Evolutionary conservation across 2,797 vertebrate species (phyloP), one percentile per base, ranked within the genome.

Genomic region (Simalia tracyae): DNA sequence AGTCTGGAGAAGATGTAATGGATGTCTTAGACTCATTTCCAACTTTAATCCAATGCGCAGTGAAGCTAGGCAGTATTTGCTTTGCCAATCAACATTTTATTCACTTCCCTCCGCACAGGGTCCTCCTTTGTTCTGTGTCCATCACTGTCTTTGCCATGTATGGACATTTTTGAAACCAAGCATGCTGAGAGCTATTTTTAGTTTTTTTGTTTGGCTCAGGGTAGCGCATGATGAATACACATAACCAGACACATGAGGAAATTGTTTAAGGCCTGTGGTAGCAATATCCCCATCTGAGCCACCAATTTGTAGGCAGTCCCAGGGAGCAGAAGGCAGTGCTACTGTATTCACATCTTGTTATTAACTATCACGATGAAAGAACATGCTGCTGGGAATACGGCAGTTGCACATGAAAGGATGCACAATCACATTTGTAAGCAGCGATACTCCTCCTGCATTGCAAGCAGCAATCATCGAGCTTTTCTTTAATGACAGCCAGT

Each of bases 41-140:
- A 91, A 94, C 95, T 95, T 94, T 92, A 94, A 93, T 94, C 95
- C 93, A 88, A 86, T 0, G 0, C 28, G 91, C 76, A 87, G 87
- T 46, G 0, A 92, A 90, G 60, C 87, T 5, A 90, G 46, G 93
- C 89, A 95, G 94, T 94, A 94, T 95, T 94, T 92, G 92, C 86
- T 89, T 96, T 95, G 93, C 94, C 96, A 95, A 95, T 96, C 96
- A 95, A 93, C 90, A 81, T 90, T 92, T 93, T 94, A 95, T 95
- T 97, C 94, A 93, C 94, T 96, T 95, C 12, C 92, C 91, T 92
- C 89, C 59, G 89, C 93, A 59, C 10, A 26, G 12, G 5, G 93
- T 92, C 46, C 63, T 93, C 95, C 95, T 96, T 94, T 86, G 95
- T 94, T 94, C 94, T 0, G 0, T 1, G 91, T 84, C 64, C 0